Conservation (phyloP, 2,113 vertebrate genomes). For the Madoqua kirkii region DNA sequence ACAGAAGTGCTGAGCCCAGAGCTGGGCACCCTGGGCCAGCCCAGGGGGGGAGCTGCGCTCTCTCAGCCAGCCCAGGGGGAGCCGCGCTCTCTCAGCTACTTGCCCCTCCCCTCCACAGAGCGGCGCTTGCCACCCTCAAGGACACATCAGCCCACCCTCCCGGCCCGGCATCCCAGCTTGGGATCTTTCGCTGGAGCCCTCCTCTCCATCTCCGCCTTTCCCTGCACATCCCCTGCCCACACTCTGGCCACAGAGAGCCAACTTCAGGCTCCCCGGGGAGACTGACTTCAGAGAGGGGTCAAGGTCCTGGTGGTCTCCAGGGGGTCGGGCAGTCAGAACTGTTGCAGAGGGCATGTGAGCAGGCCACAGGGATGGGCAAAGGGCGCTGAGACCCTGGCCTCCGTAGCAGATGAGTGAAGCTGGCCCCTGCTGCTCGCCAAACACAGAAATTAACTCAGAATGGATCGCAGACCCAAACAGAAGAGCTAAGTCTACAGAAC, state of each 20-base stretch:
- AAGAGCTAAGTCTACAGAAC: background rate
- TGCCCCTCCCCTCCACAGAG: background rate
- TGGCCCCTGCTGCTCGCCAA: background rate
- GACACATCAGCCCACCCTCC: no score
- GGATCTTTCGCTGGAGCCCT: fast-evolving
- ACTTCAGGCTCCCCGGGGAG: fast-evolving
- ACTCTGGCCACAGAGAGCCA: background rate
- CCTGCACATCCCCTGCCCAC: fast-evolving
- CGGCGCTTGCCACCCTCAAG: fast-evolving
- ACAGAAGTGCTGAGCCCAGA: fast-evolving
- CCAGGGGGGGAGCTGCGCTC: no score
- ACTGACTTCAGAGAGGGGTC: fast-evolving
- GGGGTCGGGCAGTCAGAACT: background rate
- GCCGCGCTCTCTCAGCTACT: fast-evolving
- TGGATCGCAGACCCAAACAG: fast-evolving
- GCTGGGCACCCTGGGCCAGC: background rate
- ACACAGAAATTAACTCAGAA: background rate
- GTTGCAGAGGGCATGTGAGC: fast-evolving
- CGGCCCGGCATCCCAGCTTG: fast-evolving
- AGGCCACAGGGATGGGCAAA: background rate
- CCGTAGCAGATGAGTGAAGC: background rate
- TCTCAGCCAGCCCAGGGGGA: no score
- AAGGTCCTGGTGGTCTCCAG: no score
- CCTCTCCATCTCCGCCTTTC: background rate
- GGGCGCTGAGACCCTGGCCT: fast-evolving